Percentiles rank a stretch among this genome's conserved stretches.
phyloP scores from a whole-genome alignment of 2,888 invertebrate species.

The Flabesymbios commensalis region DNA sequence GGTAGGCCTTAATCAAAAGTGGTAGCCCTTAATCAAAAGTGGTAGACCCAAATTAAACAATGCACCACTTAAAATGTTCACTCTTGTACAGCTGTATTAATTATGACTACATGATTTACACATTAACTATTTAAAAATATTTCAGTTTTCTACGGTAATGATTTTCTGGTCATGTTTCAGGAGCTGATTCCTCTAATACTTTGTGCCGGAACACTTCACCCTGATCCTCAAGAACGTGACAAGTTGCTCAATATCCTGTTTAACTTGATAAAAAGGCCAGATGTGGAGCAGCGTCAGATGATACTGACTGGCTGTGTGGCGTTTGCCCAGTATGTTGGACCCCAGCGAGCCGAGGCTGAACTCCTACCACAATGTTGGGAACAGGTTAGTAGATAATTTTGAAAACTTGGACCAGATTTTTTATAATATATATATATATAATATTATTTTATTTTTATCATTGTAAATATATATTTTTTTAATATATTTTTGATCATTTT shows the following conservation, averaged over 20 bases:
- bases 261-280: conserved; percentile 74
- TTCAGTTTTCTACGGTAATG: no score
- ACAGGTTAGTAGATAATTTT: conserved; percentile 60
- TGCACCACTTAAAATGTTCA: no score
- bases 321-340: conserved; percentile 62
- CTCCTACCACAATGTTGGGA: conserved; percentile 76
- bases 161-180: no score
- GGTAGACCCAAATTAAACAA: no score
- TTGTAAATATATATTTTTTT: not conserved
- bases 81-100: no score
- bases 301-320: conserved; percentile 63
- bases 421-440: not conserved
- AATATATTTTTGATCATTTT: not conserved
- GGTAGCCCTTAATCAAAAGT: no score
- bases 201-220: conserved; percentile 69
- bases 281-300: conserved; percentile 67
- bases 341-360: conserved; percentile 69
- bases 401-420: not conserved
- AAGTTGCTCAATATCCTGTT: conserved; percentile 71
- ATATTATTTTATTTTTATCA: not conserved
- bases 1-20: no score
- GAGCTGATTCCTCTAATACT: conserved; percentile 72
- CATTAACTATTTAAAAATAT: no score
- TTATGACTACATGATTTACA: no score
- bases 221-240: conserved; percentile 68